Evolutionary conservation across 2,888 invertebrate genomes (phyloP), one percentile per base, ranked within the genome.

Genomic region (Notodonta dromedarius): DNA sequence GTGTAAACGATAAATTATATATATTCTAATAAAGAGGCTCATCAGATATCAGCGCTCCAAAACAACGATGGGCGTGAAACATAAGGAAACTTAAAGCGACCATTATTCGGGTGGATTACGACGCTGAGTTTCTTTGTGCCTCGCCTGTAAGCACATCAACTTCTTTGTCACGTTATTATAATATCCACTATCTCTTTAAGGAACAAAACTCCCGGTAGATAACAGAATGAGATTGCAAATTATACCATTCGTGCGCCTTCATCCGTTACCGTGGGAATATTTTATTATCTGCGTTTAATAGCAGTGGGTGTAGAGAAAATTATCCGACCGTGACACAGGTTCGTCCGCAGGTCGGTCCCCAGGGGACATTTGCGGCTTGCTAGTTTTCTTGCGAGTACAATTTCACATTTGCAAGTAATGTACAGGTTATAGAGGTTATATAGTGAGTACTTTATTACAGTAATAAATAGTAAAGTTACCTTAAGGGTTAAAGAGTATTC

Each of bases 221-320:
- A 44, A 32, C 16, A n/a, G 52, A 57, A 54, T 53, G 16, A 64
- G 68, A 72, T 74, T 65, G 63, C 62, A 63, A 65, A 65, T 71
- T 67, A 61, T 66, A 60, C 61, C 57, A 66, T 66, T 66, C 32
- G 55, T 65, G 58, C 59, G 50, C 57, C 62, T 46, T 58, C 57
- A 50, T 60, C 54, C 58, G 59, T 66, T 52, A 46, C 58, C 62
- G 60, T 61, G 51, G 56, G 56, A 56, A 73, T 54, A 63, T 66
- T 68, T 64, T 35, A 67, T 67, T 66, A 60, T 63, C 62, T 57
- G 44, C 40, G 46, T n/a, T 57, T 61, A 46, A 66, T 63, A 60
- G 52, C 46, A 48, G 58, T 70, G 62, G 67, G 62, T 53, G 61
- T 59, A 53, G 53, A 59, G 57, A n/a, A 7, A n/a, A 9, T 39